These are phyloP conservation scores for Pseudococcus jackbeardsleyi DNA, from an alignment of 2,888 invertebrate species.

Conservation along the genomic window DNA sequence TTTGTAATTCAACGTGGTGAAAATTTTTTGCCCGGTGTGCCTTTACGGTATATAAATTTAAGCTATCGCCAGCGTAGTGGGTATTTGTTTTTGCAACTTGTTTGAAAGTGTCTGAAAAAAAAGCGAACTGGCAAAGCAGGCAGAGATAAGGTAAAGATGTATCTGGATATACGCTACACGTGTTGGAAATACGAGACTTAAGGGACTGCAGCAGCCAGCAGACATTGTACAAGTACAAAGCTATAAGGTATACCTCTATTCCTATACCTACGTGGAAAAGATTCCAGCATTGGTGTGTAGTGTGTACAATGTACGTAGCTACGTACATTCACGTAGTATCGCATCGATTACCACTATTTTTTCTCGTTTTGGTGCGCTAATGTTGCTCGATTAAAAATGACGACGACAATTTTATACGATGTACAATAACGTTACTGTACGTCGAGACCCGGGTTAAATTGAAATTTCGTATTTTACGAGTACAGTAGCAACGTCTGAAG, in stretches of 20 bases:
- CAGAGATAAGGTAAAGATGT: not conserved
- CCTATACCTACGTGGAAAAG: not conserved
- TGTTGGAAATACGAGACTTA: slow-evolving; percentile 32
- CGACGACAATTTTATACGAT: not conserved
- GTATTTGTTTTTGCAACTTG: not conserved
- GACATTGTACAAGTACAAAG: not conserved
- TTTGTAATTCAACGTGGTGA: not conserved
- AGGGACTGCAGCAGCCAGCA: not conserved
- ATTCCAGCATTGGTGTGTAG: not conserved
- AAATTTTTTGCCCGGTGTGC: not conserved
- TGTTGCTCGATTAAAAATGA: slow-evolving; percentile 3
- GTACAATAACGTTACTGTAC: not conserved
- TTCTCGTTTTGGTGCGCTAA: not conserved
- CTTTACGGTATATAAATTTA: not conserved
- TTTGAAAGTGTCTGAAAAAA: not conserved
- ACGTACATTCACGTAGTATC: not conserved
- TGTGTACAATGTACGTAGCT: too few species aligned
- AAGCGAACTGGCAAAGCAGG: not conserved
- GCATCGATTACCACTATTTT: not conserved
- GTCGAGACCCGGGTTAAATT: not conserved
- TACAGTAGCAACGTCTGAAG: not conserved
- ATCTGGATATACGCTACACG: not conserved
- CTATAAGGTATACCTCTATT: too few species aligned
- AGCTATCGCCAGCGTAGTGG: not conserved
- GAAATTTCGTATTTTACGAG: slow-evolving; percentile 16